Conservation (phyloP, 2,888 invertebrate species). For the Tipula unca region DNA sequence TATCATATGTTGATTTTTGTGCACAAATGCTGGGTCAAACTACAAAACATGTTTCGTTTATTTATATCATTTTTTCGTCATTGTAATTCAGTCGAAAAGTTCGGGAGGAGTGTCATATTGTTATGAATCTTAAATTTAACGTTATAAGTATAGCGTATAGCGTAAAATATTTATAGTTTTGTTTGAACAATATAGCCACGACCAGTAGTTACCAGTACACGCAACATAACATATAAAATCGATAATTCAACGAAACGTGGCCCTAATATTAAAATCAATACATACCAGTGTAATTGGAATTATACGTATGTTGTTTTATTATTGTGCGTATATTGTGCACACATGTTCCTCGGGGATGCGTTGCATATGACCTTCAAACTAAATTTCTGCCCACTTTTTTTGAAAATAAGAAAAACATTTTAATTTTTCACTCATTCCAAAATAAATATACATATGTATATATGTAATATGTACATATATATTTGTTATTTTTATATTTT, state of each 20-base stretch:
- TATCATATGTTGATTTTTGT: neutral
- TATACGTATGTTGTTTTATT: neutral
- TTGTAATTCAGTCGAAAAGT: neutral
- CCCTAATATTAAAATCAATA: neutral
- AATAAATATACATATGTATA: neutral
- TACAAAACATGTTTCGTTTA: neutral
- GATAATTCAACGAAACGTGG: neutral
- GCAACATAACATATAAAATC: neutral
- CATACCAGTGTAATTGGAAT: neutral
- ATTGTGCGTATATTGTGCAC: neutral
- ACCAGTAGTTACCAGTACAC: neutral
- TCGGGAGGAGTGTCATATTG: neutral
- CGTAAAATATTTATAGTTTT: neutral
- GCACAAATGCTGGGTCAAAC: neutral
- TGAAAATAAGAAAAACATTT: neutral
- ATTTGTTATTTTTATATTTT: neutral
- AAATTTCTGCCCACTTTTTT: neutral
- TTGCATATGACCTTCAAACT: neutral
- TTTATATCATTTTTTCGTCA: neutral
- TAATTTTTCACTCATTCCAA: neutral
- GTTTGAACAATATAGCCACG: neutral
- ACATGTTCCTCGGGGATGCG: neutral
- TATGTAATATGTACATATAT: neutral
- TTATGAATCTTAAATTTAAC: neutral
- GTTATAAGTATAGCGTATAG: neutral